These are phyloP conservation scores for Heliothis peltigera DNA, from an alignment of 2,888 invertebrate species.

Conservation along the genomic window DNA sequence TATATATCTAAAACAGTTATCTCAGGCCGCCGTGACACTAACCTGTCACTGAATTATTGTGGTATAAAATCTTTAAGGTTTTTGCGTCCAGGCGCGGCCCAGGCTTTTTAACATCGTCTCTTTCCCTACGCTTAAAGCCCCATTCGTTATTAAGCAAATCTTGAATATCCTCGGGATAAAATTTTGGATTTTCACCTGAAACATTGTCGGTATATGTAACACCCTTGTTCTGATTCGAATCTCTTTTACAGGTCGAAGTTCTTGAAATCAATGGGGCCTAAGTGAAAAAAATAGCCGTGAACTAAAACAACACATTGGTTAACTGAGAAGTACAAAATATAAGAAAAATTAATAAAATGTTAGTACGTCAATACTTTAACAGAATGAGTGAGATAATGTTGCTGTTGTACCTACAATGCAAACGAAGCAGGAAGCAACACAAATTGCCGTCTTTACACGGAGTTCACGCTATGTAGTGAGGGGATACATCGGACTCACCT, in stretches of 20 bases:
- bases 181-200: conserved; percentile 89
- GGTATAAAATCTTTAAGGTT: conserved; percentile 87
- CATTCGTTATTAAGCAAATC: conserved; percentile 91
- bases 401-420: conserved; percentile 76
- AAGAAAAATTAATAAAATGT: conserved; percentile 69
- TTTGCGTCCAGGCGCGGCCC: conserved; percentile 95
- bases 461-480: conserved; percentile 52
- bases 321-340: conserved; percentile 69
- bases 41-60: conserved; percentile 89
- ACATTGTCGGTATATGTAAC: conserved; percentile 84
- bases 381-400: conserved; percentile 74
- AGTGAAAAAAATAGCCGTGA: conserved; percentile 68
- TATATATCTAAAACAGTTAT: conserved; percentile 74
- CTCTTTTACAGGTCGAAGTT: conserved; percentile 65
- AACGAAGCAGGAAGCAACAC: conserved; percentile 81
- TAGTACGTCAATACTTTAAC: conserved; percentile 65
- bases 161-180: conserved; percentile 88
- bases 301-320: conserved; percentile 63
- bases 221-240: conserved; percentile 73
- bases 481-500: conserved; percentile 70
- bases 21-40: conserved; percentile 86
- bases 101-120: conserved; percentile 98
- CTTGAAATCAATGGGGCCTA: conserved; percentile 68
- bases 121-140: conserved; percentile 96
- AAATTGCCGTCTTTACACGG: conserved; percentile 72